Conservation (phyloP, 2,113 vertebrate genomes). For the Ovis canadensis region DNA sequence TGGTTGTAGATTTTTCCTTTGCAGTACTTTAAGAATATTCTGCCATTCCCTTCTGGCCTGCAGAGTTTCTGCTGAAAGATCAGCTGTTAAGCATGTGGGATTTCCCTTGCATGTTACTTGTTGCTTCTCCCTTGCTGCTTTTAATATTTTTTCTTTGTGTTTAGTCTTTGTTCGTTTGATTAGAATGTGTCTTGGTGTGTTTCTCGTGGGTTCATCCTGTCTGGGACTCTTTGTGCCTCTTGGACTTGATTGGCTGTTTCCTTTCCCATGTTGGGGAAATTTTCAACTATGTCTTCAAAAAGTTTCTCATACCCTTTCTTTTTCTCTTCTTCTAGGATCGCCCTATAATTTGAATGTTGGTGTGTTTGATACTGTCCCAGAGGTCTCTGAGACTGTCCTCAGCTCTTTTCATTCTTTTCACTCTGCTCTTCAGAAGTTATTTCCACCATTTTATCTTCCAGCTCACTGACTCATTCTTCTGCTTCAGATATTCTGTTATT, state of each 20-base stretch:
- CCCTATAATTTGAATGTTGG: neutral
- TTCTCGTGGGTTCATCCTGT: neutral
- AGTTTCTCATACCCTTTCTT: neutral
- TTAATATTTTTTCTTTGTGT: neutral
- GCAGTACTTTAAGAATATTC: neutral
- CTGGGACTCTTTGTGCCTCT: neutral
- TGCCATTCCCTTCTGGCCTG: neutral
- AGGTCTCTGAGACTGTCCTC: neutral
- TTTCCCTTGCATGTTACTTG: neutral
- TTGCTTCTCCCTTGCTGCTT: neutral
- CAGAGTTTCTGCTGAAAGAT: neutral
- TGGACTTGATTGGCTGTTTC: neutral
- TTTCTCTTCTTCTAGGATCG: neutral
- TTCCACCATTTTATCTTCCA: neutral
- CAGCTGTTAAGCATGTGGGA: fast-evolving
- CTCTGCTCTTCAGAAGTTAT: neutral
- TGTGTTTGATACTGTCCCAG: neutral
- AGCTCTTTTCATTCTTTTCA: neutral
- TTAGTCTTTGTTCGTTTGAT: neutral
- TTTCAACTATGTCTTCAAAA: neutral
- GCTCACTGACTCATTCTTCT: neutral
- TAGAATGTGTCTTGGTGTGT: neutral
- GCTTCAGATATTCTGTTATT: neutral
- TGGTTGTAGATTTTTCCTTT: neutral
- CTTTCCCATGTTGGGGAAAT: neutral